Evolutionary conservation across 2,797 vertebrate species (phyloP).

Genomic region (Cynopterus sphinx): DNA sequence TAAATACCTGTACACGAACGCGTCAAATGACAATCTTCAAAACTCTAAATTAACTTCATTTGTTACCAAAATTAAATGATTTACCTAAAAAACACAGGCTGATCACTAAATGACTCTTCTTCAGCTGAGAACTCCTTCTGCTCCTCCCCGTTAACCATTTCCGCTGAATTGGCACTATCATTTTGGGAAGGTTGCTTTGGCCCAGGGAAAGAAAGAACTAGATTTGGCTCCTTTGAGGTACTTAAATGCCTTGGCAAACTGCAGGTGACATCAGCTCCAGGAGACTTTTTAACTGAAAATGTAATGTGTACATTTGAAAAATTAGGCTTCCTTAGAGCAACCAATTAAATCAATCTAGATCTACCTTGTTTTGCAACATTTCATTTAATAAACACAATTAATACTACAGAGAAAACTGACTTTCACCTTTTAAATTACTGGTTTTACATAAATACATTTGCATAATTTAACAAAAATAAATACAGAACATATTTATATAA

Average conservation of each 20-base stretch:
- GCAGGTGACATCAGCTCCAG: conserved; percentile 93
- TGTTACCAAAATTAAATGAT: background rate
- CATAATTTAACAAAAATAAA: background rate
- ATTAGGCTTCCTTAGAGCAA: background rate
- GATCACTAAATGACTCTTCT: conserved; percentile 88
- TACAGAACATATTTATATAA: background rate
- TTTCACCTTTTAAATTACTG: background rate
- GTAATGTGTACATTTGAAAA: conserved; percentile 58
- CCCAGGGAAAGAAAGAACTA: conserved; percentile 93
- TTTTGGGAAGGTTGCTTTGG: conserved; percentile 89
- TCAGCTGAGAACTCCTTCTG: conserved; percentile 78
- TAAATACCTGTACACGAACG: accelerated
- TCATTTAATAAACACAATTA: background rate
- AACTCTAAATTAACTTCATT: background rate
- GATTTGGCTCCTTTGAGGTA: conserved; percentile 89
- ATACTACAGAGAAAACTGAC: background rate
- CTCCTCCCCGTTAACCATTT: conserved; percentile 81
- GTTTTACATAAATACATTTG: background rate
- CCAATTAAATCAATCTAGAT: background rate
- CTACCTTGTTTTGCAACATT: background rate
- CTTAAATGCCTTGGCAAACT: conserved; percentile 91
- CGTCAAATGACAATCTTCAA: background rate
- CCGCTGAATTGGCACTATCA: conserved; percentile 82
- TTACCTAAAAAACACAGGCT: conserved; percentile 98
- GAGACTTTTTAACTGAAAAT: conserved; percentile 90